Conservation (phyloP, 2,797 vertebrate genomes). For the Thaleichthys pacificus region DNA sequence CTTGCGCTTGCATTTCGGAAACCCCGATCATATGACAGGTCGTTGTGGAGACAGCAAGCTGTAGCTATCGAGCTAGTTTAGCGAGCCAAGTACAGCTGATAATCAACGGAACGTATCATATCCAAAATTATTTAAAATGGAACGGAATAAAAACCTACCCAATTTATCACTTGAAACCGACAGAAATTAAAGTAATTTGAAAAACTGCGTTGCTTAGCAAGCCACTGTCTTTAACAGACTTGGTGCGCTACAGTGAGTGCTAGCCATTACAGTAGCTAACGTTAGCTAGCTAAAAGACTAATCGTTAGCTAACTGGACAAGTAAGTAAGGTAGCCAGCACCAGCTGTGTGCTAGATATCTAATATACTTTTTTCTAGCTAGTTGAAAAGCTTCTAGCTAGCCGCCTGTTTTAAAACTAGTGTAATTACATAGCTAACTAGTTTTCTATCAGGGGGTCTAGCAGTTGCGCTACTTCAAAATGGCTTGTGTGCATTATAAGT, state of each 20-base stretch:
- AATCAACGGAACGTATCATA: conserved; percentile 55
- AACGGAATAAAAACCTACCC: conserved; percentile 51
- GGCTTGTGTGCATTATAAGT: conserved; percentile 97
- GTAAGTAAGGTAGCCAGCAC: too few species aligned
- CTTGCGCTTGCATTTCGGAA: conserved; percentile 35
- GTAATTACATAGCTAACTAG: conserved; percentile 35
- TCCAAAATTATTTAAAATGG: conserved; percentile 21
- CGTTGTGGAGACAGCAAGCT: conserved; percentile 46
- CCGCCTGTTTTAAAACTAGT: neutral
- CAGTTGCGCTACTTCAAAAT: conserved; percentile 63
- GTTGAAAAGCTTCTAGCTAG: conserved; percentile 30
- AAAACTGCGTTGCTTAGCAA: conserved; percentile 1
- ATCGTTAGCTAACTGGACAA: neutral
- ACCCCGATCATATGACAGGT: conserved; percentile 60
- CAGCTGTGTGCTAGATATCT: neutral
- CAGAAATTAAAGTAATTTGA: neutral
- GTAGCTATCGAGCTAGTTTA: conserved; percentile 24
- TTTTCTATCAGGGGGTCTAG: neutral
- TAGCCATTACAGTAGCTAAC: conserved; percentile 42
- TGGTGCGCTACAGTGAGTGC: neutral
- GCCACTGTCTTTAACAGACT: conserved; percentile 9
- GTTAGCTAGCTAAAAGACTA: conserved; percentile 33
- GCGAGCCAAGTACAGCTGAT: conserved; percentile 62
- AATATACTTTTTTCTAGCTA: conserved; percentile 30
- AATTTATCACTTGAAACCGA: conserved; percentile 20